Evolutionary conservation across 2,888 invertebrate genomes (phyloP), one percentile per base, ranked within the genome.

Genomic region (Rhaphigaster nebulosa): DNA sequence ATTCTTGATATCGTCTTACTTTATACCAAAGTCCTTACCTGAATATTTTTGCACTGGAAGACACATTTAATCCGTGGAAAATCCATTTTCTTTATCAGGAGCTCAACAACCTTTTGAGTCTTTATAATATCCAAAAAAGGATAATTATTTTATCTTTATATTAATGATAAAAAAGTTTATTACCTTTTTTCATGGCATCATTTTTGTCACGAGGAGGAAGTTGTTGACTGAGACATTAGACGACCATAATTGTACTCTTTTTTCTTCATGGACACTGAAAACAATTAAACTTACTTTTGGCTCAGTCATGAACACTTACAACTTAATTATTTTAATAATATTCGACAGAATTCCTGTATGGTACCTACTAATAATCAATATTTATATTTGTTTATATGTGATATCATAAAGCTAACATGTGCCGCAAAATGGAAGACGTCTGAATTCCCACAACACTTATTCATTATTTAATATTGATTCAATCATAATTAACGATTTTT

Each of bases 171-270:
- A 23, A 23, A 60, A 60, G 60, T 60, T 60, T 60, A n/a, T 13
- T 60, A n/a, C 12, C 26, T 0, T 60, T n/a, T 54, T 60, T 60
- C 8, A n/a, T 60, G 26, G 18, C 23, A 2, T 23, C 8, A n/a
- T 60, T 12, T 4, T 60, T 60, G 60, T 60, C 60, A 60, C n/a
- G 60, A n/a, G 60, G 60, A n/a, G 60, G n/a, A 60, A 18, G 60
- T 60, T n/a, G 60, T 60, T 60, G n/a, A n/a, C 60, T 60, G n/a
- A 60, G n/a, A 60, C n/a, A n/a, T n/a, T n/a, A 60, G 60, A n/a
- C 60, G 1, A n/a, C n/a, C 60, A 60, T 60, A n/a, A 60, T 60
- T 60, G 60, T n/a, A 10, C 60, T 0, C 60, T n/a, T 60, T 26
- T 12, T 12, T 10, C 60, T n/a, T n/a, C 60, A n/a, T 1, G 23